Evolutionary conservation across 92 coral and sea anemone species (phyloP), one percentile per base, ranked within the genome.

Genomic region (Umimayanthus kanabou): DNA sequence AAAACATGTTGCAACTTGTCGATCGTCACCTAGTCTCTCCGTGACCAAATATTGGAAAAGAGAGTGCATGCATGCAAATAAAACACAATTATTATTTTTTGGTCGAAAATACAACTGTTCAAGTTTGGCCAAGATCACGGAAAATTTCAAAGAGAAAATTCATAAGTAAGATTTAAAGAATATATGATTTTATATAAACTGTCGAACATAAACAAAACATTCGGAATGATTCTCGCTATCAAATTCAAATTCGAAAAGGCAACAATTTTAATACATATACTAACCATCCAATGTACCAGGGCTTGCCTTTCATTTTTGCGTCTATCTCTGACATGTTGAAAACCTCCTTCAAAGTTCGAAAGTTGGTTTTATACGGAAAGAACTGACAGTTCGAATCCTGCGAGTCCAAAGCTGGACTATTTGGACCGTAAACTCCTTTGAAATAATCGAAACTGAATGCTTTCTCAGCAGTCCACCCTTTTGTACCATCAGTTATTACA

Each of bases 281-380:
- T 92, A 83, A 95, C 99, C 99, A 97, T 29, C 99, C 99, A 50
- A 97, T 95, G 28, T 97, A 97, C 99, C 99, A 97, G 2, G 97
- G 96, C 14, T 90, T 92, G 18, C 99, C 99, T 42, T 95, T 86
- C 99, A 97, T 97, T 30, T 92, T 84, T 8, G 99, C 95, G 80
- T 93, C 96, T 83, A 89, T 93, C 33, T 94, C 89, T 16, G 99
- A 90, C 99, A 97, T 97, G 76, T 95, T 90, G 82, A 97, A 97
- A 73, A 97, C 99, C 49, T 97, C 98, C 64, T 93, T 90, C 11
- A 97, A 90, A 8, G 89, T 86, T 74, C 79, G 81, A 75, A 93
- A 97, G 53, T 89, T 95, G 1, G 99, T 93, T 20, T 96, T 78
- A 73, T 97, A 97, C 0, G 98, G 98, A 43, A 97, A 97, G 87